These are phyloP conservation scores for Sycobia sp. DNA, from an alignment of 1,140 invertebrate species.

Conservation along the genomic window DNA sequence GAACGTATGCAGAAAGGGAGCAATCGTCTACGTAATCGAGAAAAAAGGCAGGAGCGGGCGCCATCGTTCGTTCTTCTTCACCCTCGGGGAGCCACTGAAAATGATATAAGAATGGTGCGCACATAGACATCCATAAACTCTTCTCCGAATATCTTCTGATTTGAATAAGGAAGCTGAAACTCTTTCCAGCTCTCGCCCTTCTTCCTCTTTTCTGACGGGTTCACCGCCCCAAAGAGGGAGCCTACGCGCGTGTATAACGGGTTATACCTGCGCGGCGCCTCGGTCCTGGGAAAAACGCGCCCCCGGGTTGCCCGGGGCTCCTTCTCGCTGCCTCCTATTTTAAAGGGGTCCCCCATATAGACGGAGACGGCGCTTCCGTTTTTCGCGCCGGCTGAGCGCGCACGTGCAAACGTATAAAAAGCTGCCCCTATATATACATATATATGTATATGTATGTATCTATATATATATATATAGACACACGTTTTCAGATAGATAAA, in stretches of 20 bases:
- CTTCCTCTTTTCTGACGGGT: background rate
- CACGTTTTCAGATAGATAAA: no score
- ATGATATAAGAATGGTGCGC: constrained; percentile 32
- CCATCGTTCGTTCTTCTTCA: no score
- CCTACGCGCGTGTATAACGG: constrained; percentile 3
- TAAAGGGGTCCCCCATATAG: background rate
- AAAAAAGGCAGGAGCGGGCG: background rate
- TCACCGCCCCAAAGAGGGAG: background rate
- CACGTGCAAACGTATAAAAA: background rate
- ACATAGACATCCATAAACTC: background rate
- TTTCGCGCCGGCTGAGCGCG: background rate
- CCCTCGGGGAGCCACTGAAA: no score
- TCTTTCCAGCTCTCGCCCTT: constrained; percentile 19
- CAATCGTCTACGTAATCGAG: no score
- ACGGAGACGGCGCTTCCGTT: background rate
- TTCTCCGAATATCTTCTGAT: constrained; percentile 16
- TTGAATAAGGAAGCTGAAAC: constrained; percentile 21
- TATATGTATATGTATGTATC: no score
- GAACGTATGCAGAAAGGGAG: constrained; percentile 18
- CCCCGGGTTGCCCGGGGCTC: no score
- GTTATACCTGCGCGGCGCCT: constrained; percentile 41
- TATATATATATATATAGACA: no score
- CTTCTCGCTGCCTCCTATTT: no score
- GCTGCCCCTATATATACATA: no score
- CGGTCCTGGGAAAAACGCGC: constrained; percentile 53